Base-by-base conservation (phyloP, 64 coral and sea anemone genomes). In the Exaiptasia diaphana region DNA sequence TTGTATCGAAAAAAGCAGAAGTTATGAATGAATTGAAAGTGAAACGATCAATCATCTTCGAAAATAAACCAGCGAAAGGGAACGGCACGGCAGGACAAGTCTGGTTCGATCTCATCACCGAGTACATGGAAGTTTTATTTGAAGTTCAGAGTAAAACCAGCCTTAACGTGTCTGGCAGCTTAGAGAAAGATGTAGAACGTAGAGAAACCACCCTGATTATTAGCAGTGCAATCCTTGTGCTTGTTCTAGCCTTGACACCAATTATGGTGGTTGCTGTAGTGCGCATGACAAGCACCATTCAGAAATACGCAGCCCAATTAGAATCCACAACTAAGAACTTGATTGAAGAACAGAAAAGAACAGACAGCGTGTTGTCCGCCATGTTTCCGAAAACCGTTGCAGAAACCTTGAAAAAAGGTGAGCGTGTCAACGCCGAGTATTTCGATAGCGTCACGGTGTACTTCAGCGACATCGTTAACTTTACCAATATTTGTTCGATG, bases 381-480 rank as follows among this genome's bases (percentile, higher is more conserved):
- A 75, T 93, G 78, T 82, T 93, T 50, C 89, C 89, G 0, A 67
- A 80, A 20, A 56, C 82, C 22, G 89, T 91, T 18, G 89, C 89
- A 10, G 89, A 91, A 12, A 54, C 56, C 32, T 43, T 91, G 8
- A 91, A 91, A 44, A 61, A 36, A 57, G 59, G 55, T 20, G 39
- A 91, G 55, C 50, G 59, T 22, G 54, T 91, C n/a, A 20, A 26
- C 5, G 72, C 89, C 0, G 81, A 91, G 39, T 52, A 79, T 25
- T 91, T 91, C 23, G 76, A 72, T 6, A 91, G 67, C 39, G 89
- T 91, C 0, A 91, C 89, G 8, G 75, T 91, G 0, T 91, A 70
- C 13, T 91, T 91, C 75, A 72, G 81, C 9, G 89, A 91, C 54
- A 91, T 91, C 13, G 89, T 91, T 0, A 79, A 73, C 53, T 91